These are phyloP conservation scores for Philonicus albiceps DNA, from an alignment of 2,888 invertebrate species.

Conservation along the genomic window DNA sequence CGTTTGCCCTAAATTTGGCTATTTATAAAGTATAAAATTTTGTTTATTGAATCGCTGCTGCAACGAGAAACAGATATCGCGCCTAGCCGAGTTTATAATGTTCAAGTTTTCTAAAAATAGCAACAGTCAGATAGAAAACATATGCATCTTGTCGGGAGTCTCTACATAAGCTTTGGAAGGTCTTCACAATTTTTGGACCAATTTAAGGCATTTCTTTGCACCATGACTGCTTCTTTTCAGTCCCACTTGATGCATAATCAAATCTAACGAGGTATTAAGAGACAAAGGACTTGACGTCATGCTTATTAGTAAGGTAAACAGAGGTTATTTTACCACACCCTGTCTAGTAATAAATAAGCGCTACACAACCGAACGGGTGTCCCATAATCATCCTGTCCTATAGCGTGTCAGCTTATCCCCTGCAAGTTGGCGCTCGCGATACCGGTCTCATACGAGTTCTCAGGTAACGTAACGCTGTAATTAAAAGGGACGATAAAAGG, in stretches of 20 bases:
- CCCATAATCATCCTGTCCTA: not conserved
- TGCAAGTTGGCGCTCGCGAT: not conserved
- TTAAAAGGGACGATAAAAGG: not conserved
- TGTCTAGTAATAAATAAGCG: constrained; percentile 19
- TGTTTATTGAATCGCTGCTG: not conserved
- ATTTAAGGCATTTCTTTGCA: not conserved
- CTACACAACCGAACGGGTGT: not conserved
- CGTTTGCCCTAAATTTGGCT: not conserved
- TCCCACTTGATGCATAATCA: not conserved
- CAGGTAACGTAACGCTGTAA: not conserved
- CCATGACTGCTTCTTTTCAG: not conserved
- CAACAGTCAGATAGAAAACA: not conserved
- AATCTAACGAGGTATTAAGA: not conserved
- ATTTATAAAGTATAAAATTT: not conserved
- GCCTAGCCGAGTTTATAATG: not conserved
- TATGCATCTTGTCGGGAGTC: not conserved
- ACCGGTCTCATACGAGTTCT: not conserved
- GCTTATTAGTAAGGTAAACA: not conserved
- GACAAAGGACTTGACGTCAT: constrained; percentile 10
- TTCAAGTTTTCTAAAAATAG: not conserved
- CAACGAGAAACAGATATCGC: not conserved
- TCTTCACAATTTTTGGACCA: not conserved
- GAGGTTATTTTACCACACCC: constrained; percentile 9
- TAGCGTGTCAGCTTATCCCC: not conserved
- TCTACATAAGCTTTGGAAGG: not conserved